Evolutionary conservation across 2,888 invertebrate species (phyloP).

Genomic region (Campopleginae sp.): DNA sequence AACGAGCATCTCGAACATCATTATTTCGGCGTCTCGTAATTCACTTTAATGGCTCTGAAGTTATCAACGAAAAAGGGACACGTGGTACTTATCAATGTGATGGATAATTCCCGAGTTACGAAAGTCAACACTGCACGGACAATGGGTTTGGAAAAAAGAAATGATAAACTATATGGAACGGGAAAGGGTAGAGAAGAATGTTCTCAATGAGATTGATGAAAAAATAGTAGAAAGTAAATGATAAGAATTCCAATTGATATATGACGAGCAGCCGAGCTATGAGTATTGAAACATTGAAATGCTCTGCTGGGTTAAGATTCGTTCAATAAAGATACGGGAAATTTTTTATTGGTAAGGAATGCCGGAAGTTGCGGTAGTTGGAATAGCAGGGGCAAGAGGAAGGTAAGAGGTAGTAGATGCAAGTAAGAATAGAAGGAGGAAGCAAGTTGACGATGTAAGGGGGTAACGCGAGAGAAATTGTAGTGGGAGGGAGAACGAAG

Average conservation of each 20-base stretch:
- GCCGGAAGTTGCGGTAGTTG: slow-evolving; percentile 42
- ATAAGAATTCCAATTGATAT: not conserved
- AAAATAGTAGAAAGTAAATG: not conserved
- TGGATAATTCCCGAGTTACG: slow-evolving; percentile 23
- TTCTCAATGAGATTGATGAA: not conserved
- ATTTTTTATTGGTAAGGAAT: slow-evolving; percentile 33
- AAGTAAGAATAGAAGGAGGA: slow-evolving; percentile 56
- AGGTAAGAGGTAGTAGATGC: slow-evolving; percentile 61
- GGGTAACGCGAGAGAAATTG: slow-evolving; percentile 67
- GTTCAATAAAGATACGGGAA: not conserved
- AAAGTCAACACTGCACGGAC: slow-evolving; percentile 17
- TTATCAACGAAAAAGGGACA: not conserved
- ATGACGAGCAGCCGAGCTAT: not conserved
- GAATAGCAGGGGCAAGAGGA: slow-evolving; percentile 44
- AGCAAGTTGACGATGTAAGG: slow-evolving; percentile 49
- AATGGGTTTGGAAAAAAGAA: not conserved
- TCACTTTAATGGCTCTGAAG: slow-evolving; percentile 31
- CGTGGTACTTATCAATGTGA: slow-evolving; percentile 10
- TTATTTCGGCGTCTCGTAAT: slow-evolving; percentile 41
- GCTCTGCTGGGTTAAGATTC: not conserved
- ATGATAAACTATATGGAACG: not conserved
- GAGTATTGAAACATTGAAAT: not conserved
- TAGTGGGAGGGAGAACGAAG: slow-evolving; percentile 62
- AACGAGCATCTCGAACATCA: slow-evolving; percentile 40
- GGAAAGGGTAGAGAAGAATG: not conserved